Evolutionary conservation across 2,113 vertebrate species (phyloP).

Genomic region (Ahaetulla prasina): DNA sequence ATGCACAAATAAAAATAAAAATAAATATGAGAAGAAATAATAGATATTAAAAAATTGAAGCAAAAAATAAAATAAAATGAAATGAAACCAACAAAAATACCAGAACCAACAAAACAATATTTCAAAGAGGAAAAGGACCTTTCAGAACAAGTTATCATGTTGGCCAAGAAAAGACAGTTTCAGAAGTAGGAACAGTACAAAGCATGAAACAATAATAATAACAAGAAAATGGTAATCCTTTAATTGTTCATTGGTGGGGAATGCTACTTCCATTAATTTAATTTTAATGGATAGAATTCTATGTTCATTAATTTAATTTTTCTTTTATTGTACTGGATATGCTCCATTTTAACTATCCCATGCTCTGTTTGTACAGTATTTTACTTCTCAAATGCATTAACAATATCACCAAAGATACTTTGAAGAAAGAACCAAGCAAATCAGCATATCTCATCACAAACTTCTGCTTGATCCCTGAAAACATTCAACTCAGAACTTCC

Average conservation of each 20-base stretch:
- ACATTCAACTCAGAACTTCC: conserved; percentile 1
- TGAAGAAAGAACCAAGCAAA: not conserved
- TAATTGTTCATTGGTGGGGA: not conserved
- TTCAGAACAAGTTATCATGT: not conserved
- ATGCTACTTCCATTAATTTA: not conserved
- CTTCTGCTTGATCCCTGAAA: not conserved
- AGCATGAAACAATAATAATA: not conserved
- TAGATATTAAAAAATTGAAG: not conserved
- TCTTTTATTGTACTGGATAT: not conserved
- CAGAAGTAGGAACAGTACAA: not conserved
- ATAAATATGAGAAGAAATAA: not conserved
- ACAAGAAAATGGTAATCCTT: not conserved
- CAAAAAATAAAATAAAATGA: not conserved
- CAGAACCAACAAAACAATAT: not conserved
- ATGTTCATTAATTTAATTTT: not conserved
- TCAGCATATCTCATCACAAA: not conserved
- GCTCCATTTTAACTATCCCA: not conserved
- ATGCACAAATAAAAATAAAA: no score
- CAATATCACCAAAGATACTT: not conserved
- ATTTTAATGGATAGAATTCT: not conserved
- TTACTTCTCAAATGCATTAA: not conserved
- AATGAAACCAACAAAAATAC: not conserved
- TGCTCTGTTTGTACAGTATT: not conserved
- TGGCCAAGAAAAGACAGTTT: not conserved
- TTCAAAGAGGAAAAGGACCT: not conserved